phyloP scores from a whole-genome alignment of 2,888 invertebrate genomes.

The Trissoscelio sp. region DNA sequence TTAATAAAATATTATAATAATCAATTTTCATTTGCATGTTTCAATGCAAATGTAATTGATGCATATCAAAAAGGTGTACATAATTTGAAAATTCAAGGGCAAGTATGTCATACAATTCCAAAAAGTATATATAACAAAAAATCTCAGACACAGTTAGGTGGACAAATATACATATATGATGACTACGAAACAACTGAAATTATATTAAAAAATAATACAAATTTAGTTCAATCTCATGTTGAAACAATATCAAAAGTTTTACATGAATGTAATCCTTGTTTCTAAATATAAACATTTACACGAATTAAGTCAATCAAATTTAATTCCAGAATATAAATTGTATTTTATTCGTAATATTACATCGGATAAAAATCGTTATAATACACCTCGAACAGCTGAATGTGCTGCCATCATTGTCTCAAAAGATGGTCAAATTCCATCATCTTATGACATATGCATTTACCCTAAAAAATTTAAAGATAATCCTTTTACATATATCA shows the following conservation, averaged over 20 bases:
- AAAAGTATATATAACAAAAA: conserved; percentile 2
- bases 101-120: not conserved
- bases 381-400: conserved; percentile 4
- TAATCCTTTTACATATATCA: not conserved
- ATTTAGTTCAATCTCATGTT: conserved; percentile 7
- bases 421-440: conserved; percentile 14
- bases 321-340: conserved; percentile 2
- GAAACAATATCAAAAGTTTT: conserved; percentile 13
- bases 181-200: conserved; percentile 11
- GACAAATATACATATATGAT: conserved; percentile 29
- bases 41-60: conserved; percentile 9
- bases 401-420: not conserved
- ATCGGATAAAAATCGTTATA: not conserved
- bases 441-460: conserved; percentile 2
- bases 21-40: conserved; percentile 17
- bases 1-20: conserved; percentile 17
- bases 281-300: conserved; percentile 25
- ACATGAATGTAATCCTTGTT: conserved; percentile 19
- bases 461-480: not conserved
- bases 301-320: not conserved
- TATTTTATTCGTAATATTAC: conserved; percentile 10
- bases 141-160: not conserved
- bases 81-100: conserved; percentile 13
- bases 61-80: not conserved
- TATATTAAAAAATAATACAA: conserved; percentile 17